Conservation (phyloP, 2,797 vertebrate genomes). For the Decapterus maruadsi region DNA sequence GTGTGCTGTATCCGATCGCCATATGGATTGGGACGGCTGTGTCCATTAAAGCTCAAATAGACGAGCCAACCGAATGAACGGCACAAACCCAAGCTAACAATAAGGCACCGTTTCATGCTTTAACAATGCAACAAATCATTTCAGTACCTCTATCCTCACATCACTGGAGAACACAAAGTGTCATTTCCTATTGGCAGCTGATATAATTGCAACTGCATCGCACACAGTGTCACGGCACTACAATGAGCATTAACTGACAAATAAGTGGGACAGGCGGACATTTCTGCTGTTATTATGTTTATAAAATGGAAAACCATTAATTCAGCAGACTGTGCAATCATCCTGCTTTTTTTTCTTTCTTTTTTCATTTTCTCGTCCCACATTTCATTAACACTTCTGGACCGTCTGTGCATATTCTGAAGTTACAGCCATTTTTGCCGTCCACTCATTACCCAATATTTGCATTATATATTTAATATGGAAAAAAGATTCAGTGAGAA, state of each 20-base stretch:
- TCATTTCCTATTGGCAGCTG: slow-evolving; percentile 47
- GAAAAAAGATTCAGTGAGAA: slow-evolving; percentile 36
- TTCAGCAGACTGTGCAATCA: slow-evolving; percentile 56
- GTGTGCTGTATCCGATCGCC: too few species aligned
- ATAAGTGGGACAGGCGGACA: slow-evolving; percentile 40
- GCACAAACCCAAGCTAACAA: slow-evolving; percentile 20
- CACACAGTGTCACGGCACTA: slow-evolving; percentile 22
- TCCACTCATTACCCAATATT: slow-evolving; percentile 29
- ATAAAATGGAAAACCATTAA: slow-evolving; percentile 63
- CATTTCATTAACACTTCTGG: slow-evolving; percentile 54
- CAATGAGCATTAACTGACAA: slow-evolving; percentile 49
- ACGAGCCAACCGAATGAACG: slow-evolving; percentile 36
- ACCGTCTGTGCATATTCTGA: slow-evolving; percentile 42
- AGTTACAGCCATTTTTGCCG: slow-evolving; percentile 8
- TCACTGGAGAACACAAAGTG: slow-evolving; percentile 37
- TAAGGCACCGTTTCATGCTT: slow-evolving; percentile 4
- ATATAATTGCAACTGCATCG: slow-evolving; percentile 40
- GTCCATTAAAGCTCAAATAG: background rate
- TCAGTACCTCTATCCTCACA: slow-evolving; percentile 13
- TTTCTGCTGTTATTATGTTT: slow-evolving; percentile 45
- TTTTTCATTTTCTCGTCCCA: slow-evolving; percentile 54
- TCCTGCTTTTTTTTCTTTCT: slow-evolving; percentile 54
- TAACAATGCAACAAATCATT: slow-evolving; percentile 11
- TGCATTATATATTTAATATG: slow-evolving; percentile 24
- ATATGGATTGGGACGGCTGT: background rate